Percentiles rank a stretch among this genome's conserved stretches.
Conservation (phyloP, 2,888 invertebrate species). For the Pegoplata infirma region DNA sequence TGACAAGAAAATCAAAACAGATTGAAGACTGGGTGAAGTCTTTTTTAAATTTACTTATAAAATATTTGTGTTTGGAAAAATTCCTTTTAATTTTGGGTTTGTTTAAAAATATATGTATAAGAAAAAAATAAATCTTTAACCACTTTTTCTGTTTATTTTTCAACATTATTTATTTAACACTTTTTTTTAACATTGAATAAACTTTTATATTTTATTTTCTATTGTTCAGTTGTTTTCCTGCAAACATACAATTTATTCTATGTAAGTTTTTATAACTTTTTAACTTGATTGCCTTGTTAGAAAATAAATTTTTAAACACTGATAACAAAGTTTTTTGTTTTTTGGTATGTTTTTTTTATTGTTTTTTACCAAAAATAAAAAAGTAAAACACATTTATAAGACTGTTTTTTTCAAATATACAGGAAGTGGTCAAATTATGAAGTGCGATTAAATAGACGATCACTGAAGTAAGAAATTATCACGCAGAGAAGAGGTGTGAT, state of each 20-base stretch:
- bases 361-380: background rate
- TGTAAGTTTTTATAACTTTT: conserved; percentile 35
- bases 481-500: too few species aligned
- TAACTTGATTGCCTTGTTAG: conserved; percentile 51
- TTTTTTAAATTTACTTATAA: background rate
- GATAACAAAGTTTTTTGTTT: conserved; percentile 38
- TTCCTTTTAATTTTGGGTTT: background rate
- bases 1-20: background rate
- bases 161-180: conserved; percentile 25
- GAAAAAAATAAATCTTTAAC: background rate
- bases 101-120: too few species aligned
- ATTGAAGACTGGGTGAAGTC: background rate
- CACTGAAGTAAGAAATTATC: too few species aligned
- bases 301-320: conserved; percentile 54
- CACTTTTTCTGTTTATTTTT: background rate
- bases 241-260: background rate
- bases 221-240: background rate
- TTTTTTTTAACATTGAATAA: conserved; percentile 4
- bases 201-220: conserved; percentile 17
- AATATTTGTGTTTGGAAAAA: too few species aligned
- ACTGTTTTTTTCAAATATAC: too few species aligned
- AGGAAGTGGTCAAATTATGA: too few species aligned
- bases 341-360: background rate
- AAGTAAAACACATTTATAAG: too few species aligned
- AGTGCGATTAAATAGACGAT: too few species aligned